Evolutionary conservation across 1,140 invertebrate species (phyloP).

Genomic region (Dendroctonus valens): DNA sequence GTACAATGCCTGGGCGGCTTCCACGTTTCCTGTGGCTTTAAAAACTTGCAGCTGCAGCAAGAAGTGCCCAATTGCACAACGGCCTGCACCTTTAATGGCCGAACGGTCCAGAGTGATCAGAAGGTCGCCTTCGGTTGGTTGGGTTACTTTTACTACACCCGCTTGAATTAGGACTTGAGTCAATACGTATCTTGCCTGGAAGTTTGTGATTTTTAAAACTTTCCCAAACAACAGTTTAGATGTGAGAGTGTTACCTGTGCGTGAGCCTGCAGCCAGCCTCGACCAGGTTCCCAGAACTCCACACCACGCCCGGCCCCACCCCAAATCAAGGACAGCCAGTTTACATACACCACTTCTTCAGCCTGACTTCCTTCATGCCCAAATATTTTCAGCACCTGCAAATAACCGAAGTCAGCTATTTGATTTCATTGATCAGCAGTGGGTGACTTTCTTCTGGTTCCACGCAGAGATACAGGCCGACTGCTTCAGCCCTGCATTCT

Average conservation of each 20-base stretch:
- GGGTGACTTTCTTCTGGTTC: slow-evolving; percentile 62
- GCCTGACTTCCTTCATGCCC: slow-evolving; percentile 73
- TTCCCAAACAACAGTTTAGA: too few relatives aligned
- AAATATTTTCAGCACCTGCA: slow-evolving; percentile 69
- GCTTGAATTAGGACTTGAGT: slow-evolving; percentile 84
- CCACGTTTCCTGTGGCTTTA: slow-evolving; percentile 82
- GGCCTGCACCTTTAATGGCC: slow-evolving; percentile 82
- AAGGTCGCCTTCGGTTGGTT: slow-evolving; percentile 69
- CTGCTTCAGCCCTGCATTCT: slow-evolving; percentile 93
- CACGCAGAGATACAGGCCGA: slow-evolving; percentile 77
- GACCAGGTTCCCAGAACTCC: slow-evolving; percentile 89
- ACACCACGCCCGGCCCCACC: slow-evolving; percentile 80
- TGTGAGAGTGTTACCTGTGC: too few relatives aligned
- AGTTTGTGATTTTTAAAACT: slow-evolving; percentile 1
- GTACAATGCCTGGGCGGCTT: slow-evolving; percentile 68
- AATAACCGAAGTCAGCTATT: not conserved
- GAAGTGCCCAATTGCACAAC: slow-evolving; percentile 76
- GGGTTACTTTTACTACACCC: slow-evolving; percentile 74
- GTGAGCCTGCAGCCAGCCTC: slow-evolving; percentile 80
- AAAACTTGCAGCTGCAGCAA: slow-evolving; percentile 75
- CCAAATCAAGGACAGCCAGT: slow-evolving; percentile 88
- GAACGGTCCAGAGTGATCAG: slow-evolving; percentile 72
- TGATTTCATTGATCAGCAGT: not conserved
- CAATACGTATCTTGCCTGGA: slow-evolving; percentile 83
- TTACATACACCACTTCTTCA: slow-evolving; percentile 84